Conservation (phyloP, 2,888 invertebrate genomes). For the Metopia argyrocephala region DNA sequence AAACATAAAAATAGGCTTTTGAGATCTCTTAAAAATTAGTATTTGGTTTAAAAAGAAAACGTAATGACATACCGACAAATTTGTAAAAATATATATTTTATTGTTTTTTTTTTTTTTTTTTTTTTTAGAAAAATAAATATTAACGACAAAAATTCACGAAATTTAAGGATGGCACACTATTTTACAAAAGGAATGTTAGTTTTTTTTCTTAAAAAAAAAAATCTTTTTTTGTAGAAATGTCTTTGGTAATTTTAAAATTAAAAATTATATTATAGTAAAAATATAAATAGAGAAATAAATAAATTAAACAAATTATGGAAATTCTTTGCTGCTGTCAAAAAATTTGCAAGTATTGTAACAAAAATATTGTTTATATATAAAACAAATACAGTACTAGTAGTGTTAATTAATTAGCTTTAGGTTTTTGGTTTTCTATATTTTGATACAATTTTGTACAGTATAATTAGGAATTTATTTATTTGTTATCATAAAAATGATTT, state of each 20-base stretch:
- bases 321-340: not conserved
- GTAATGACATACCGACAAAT: too few relatives aligned
- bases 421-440: too few relatives aligned
- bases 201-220: constrained; percentile 18
- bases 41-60: constrained; percentile 56
- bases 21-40: constrained; percentile 62
- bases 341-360: not conserved
- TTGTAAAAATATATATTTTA: too few relatives aligned
- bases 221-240: constrained; percentile 6
- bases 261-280: not conserved
- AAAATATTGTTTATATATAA: too few relatives aligned
- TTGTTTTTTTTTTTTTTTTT: too few relatives aligned
- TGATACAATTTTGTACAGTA: too few relatives aligned
- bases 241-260: constrained; percentile 30
- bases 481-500: too few relatives aligned
- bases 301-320: not conserved
- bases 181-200: constrained; percentile 62
- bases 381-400: too few relatives aligned
- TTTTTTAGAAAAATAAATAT: not conserved
- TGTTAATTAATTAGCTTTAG: too few relatives aligned
- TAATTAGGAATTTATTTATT: too few relatives aligned
- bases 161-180: constrained; percentile 58
- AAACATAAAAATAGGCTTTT: constrained; percentile 26
- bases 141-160: not conserved
- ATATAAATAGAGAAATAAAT: not conserved